These are phyloP conservation scores for Drosophila orena DNA, from an alignment of 1,140 invertebrate genomes.

Conservation along the genomic window DNA sequence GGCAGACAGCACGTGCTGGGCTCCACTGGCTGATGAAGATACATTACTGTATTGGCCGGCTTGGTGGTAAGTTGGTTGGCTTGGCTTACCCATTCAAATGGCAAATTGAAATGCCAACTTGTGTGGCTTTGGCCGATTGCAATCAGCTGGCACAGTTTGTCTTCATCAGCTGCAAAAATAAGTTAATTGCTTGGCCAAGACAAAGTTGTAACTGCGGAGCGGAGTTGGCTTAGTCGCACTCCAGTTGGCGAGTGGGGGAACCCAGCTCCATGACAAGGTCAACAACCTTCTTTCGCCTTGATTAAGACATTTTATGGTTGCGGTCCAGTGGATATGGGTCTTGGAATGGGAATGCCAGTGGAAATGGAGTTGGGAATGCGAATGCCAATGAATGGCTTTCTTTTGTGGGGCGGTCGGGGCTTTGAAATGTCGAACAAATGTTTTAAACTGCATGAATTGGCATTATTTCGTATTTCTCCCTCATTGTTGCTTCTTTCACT, in stretches of 20 bases:
- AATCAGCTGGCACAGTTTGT: slow-evolving; percentile 75
- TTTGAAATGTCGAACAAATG: slow-evolving; percentile 82
- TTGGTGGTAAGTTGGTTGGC: not conserved
- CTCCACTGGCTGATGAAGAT: slow-evolving; percentile 18
- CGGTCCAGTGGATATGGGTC: slow-evolving; percentile 22
- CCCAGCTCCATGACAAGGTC: slow-evolving; percentile 60
- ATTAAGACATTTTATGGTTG: slow-evolving; percentile 67
- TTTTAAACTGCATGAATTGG: slow-evolving; percentile 83
- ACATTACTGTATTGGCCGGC: slow-evolving; percentile 12
- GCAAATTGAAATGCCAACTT: slow-evolving; percentile 58
- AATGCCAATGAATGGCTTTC: slow-evolving; percentile 61
- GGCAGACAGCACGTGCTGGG: slow-evolving; percentile 40
- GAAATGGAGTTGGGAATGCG: slow-evolving; percentile 19
- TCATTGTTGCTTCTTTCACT: slow-evolving; percentile 29
- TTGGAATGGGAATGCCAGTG: slow-evolving; percentile 4
- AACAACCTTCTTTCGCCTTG: slow-evolving; percentile 59
- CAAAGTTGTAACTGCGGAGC: slow-evolving; percentile 34
- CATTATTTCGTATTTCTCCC: slow-evolving; percentile 49
- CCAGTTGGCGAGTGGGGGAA: slow-evolving; percentile 20
- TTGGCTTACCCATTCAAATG: slow-evolving; percentile 22
- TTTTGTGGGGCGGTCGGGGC: slow-evolving; percentile 59
- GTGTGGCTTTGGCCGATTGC: slow-evolving; percentile 69
- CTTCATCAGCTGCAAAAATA: slow-evolving; percentile 76
- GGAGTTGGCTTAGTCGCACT: slow-evolving; percentile 33
- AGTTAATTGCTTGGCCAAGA: slow-evolving; percentile 67